These are phyloP conservation scores for Phenganax subtilis DNA, from an alignment of 92 coral and sea anemone genomes.

Conservation along the genomic window DNA sequence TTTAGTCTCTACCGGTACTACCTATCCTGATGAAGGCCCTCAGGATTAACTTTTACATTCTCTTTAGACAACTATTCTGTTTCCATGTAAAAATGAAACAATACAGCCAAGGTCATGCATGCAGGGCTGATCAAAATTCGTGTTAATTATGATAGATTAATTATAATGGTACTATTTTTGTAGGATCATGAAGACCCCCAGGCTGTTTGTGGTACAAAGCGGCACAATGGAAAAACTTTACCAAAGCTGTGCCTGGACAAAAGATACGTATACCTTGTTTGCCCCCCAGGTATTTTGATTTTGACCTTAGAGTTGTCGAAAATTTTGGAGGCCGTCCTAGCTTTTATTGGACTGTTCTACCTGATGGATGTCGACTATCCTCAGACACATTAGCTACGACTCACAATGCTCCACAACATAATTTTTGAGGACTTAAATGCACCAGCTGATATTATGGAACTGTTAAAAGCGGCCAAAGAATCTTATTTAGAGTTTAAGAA, in stretches of 20 bases:
- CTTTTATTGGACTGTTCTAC: background rate
- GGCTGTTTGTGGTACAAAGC: background rate
- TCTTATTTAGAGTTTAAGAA: background rate
- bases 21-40: too few relatives aligned
- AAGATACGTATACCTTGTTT: background rate
- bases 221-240: background rate
- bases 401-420: conserved; percentile 12
- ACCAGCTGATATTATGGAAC: conserved; percentile 2
- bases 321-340: conserved; percentile 8
- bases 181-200: background rate
- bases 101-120: too few relatives aligned
- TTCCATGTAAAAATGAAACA: too few relatives aligned
- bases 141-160: background rate
- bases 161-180: background rate
- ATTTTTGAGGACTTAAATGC: background rate
- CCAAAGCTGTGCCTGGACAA: background rate
- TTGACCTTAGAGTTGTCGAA: background rate
- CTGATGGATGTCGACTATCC: conserved; percentile 14
- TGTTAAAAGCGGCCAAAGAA: conserved; percentile 5
- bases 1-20: too few relatives aligned
- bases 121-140: background rate
- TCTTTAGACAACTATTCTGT: too few relatives aligned
- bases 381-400: background rate
- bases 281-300: background rate
- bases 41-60: too few relatives aligned